These are phyloP conservation scores for Todiramphus chloris DNA, from an alignment of 2,113 vertebrate genomes.

Conservation along the genomic window DNA sequence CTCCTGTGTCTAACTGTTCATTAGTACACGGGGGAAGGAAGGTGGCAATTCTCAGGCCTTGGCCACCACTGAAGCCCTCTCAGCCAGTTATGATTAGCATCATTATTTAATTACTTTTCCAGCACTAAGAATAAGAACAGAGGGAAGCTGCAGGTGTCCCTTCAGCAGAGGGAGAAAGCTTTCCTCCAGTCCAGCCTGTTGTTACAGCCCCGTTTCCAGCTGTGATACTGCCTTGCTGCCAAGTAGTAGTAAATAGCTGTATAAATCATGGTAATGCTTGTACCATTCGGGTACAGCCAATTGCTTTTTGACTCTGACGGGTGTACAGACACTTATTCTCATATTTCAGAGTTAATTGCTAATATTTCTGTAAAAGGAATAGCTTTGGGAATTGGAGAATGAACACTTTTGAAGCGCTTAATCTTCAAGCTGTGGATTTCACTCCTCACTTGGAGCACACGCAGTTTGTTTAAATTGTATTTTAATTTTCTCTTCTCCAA, in stretches of 20 bases:
- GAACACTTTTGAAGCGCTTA: neutral
- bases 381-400: neutral
- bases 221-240: slow-evolving; percentile 34
- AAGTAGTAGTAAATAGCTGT: slow-evolving; percentile 33
- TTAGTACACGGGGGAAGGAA: neutral
- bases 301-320: neutral
- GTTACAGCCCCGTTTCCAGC: slow-evolving; percentile 10
- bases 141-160: slow-evolving; percentile 8
- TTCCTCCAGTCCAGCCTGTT: slow-evolving; percentile 11
- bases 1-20: neutral
- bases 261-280: slow-evolving; percentile 32
- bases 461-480: neutral
- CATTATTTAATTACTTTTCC: slow-evolving; percentile 55
- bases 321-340: neutral
- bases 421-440: neutral
- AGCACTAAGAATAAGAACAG: neutral
- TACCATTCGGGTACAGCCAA: neutral
- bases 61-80: neutral
- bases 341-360: slow-evolving; percentile 9
- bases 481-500: neutral
- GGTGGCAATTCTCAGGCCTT: slow-evolving; percentile 4
- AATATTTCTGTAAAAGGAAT: neutral
- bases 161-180: neutral
- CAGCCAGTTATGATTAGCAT: slow-evolving; percentile 31
- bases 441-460: neutral